Evolutionary conservation across 2,113 vertebrate genomes (phyloP).

Genomic region (Peucedramus taeniatus): DNA sequence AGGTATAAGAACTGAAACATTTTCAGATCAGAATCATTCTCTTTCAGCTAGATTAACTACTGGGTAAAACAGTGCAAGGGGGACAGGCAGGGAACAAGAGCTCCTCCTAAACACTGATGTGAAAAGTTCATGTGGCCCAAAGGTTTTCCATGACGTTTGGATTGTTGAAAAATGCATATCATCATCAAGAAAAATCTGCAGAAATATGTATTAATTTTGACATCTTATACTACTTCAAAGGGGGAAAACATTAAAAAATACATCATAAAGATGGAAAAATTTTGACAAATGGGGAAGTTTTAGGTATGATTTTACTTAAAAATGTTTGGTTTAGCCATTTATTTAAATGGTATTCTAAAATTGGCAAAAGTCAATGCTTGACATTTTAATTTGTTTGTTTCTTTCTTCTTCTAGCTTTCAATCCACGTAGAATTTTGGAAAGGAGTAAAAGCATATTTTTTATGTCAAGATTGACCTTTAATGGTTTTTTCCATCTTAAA

Average conservation of each 20-base stretch:
- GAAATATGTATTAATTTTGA: neutral
- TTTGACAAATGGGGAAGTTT: rapidly evolving
- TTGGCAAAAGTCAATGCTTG: rapidly evolving
- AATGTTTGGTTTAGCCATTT: neutral
- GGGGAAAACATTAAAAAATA: rapidly evolving
- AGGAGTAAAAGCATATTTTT: neutral
- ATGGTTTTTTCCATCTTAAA: neutral
- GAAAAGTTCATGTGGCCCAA: neutral
- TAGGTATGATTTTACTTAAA: neutral
- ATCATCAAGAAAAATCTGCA: neutral
- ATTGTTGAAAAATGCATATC: neutral
- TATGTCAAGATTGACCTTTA: neutral
- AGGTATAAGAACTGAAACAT: neutral
- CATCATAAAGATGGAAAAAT: neutral
- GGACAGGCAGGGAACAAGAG: neutral
- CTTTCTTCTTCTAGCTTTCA: neutral
- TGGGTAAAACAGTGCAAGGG: neutral
- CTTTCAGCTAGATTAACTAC: neutral
- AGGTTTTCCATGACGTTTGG: neutral
- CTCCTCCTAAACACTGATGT: rapidly evolving
- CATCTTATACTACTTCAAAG: neutral
- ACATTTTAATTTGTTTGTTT: neutral
- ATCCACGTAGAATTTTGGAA: neutral
- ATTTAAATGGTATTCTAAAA: neutral
- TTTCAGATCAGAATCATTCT: neutral